These are phyloP conservation scores for Odontesthes bonariensis DNA, from an alignment of 2,113 vertebrate genomes.

Conservation along the genomic window DNA sequence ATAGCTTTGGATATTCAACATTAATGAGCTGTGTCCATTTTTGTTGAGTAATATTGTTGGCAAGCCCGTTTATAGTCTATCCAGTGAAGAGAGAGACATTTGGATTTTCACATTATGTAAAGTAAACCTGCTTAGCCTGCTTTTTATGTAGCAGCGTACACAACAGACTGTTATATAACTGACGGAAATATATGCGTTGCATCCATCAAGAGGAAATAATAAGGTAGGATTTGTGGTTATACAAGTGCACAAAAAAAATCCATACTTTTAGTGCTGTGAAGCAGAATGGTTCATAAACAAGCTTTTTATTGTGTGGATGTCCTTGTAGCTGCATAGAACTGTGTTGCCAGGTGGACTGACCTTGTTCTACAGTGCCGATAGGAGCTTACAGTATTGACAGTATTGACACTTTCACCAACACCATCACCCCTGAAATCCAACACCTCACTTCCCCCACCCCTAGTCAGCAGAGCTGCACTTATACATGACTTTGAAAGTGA, in stretches of 20 bases:
- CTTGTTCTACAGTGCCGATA: too few species aligned
- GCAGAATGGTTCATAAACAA: too few species aligned
- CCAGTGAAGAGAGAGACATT: conserved; percentile 24
- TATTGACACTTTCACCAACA: too few species aligned
- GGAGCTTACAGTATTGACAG: too few species aligned
- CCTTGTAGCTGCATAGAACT: too few species aligned
- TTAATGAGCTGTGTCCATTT: background rate
- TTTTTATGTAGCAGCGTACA: conserved; percentile 15
- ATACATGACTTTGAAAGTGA: too few species aligned
- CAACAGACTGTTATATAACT: conserved; percentile 44
- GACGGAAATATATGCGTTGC: conserved; percentile 1
- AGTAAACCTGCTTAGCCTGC: conserved; percentile 50
- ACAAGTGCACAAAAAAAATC: background rate
- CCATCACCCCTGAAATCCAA: too few species aligned
- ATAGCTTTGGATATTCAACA: background rate
- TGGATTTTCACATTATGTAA: conserved; percentile 55
- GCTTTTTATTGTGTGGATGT: too few species aligned
- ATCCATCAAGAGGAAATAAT: conserved; percentile 15
- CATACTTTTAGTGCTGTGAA: too few species aligned
- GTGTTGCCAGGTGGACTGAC: too few species aligned
- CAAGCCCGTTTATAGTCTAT: conserved; percentile 5
- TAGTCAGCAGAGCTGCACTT: too few species aligned
- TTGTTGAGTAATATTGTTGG: conserved; percentile 24
- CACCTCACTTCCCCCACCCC: too few species aligned
- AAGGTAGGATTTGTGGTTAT: conserved; percentile 16